phyloP scores from a whole-genome alignment of 1,140 invertebrate species.

The Bombus confusus region DNA sequence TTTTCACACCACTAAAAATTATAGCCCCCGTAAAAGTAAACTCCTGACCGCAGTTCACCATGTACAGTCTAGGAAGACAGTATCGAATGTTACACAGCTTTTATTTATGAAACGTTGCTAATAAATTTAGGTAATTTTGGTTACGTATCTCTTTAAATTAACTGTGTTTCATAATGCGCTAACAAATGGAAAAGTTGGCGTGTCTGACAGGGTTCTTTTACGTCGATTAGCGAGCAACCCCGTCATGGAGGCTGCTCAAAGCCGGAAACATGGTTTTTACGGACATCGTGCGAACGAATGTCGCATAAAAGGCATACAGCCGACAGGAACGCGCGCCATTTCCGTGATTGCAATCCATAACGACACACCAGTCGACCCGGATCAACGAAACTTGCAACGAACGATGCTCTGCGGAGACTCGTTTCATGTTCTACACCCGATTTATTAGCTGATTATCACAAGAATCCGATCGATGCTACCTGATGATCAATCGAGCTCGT shows the following conservation, averaged over 20 bases:
- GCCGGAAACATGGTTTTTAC: constrained; percentile 28
- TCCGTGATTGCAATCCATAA: constrained; percentile 38
- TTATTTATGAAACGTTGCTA: background rate
- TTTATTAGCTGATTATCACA: constrained; percentile 22
- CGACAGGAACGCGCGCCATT: constrained; percentile 26
- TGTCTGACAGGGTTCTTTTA: constrained; percentile 18
- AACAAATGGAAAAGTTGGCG: constrained; percentile 59
- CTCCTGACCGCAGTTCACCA: background rate
- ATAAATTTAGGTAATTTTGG: background rate
- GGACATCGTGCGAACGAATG: constrained; percentile 35
- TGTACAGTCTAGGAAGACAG: background rate
- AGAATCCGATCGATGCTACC: background rate
- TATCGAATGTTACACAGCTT: background rate
- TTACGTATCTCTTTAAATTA: background rate
- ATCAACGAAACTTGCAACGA: constrained; percentile 5
- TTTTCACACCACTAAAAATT: constrained; percentile 21
- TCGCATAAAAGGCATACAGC: constrained; percentile 29
- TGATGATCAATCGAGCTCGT: background rate
- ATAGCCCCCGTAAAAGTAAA: constrained; percentile 14
- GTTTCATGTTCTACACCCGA: background rate
- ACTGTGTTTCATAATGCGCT: constrained; percentile 36
- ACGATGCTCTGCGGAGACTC: background rate
- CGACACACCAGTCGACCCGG: constrained; percentile 12
- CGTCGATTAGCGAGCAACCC: constrained; percentile 30
- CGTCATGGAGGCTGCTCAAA: constrained; percentile 28